A percentile compares a stretch with the other conserved stretches of the same genome.
These are phyloP conservation scores for Operophtera brumata DNA, from an alignment of 2,888 invertebrate genomes.

Conservation along the genomic window DNA sequence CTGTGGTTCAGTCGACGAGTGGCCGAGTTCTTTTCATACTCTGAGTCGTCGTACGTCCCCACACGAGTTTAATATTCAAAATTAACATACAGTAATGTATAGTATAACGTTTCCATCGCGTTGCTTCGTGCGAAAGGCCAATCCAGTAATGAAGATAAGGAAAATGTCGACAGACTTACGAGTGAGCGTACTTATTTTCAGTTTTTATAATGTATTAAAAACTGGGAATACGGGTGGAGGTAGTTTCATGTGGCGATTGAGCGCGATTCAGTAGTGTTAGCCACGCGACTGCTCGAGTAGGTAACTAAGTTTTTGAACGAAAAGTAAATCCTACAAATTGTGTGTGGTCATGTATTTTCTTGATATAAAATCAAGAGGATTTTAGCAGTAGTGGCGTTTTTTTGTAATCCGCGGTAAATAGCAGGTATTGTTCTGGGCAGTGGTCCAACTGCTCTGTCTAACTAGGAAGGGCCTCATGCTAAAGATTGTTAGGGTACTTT, in stretches of 20 bases:
- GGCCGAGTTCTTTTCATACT: conserved; percentile 61
- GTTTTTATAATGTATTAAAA: conserved; percentile 11
- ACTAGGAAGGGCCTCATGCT: too few species aligned
- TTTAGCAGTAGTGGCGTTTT: too few species aligned
- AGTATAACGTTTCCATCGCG: conserved; percentile 22
- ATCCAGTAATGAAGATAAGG: conserved; percentile 27
- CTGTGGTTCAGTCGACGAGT: conserved; percentile 41
- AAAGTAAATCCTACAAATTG: background rate
- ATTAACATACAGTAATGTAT: conserved; percentile 47
- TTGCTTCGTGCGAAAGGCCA: conserved; percentile 27
- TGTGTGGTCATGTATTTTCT: too few species aligned
- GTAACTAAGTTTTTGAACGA: background rate
- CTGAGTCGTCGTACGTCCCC: conserved; percentile 38
- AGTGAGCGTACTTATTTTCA: conserved; percentile 6
- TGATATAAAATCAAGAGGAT: too few species aligned
- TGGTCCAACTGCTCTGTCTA: too few species aligned
- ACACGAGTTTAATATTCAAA: conserved; percentile 59
- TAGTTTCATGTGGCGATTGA: conserved; percentile 3
- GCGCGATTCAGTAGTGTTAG: background rate
- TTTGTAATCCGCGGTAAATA: too few species aligned
- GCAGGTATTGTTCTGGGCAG: too few species aligned
- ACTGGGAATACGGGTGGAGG: background rate
- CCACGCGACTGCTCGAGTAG: conserved; percentile 3
- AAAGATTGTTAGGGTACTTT: too few species aligned
- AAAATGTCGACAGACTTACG: conserved; percentile 18